These are phyloP conservation scores for Tarsius wallacei DNA, from an alignment of 2,797 vertebrate species.

Conservation along the genomic window DNA sequence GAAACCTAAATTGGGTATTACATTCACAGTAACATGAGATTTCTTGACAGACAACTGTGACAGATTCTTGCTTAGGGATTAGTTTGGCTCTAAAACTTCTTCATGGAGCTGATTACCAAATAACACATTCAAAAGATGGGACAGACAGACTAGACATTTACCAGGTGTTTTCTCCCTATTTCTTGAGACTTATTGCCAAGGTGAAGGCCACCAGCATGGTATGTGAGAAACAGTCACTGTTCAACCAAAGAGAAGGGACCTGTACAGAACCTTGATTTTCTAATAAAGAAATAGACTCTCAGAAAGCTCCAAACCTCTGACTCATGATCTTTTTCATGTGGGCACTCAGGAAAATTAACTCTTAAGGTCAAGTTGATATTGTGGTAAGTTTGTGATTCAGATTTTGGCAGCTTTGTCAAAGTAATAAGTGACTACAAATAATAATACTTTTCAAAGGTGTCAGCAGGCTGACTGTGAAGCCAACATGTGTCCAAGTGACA, in stretches of 20 bases:
- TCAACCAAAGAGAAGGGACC: neutral
- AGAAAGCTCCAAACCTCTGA: neutral
- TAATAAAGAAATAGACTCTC: neutral
- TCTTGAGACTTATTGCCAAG: neutral
- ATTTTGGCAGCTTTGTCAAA: neutral
- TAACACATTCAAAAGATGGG: conserved; percentile 54
- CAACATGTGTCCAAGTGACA: neutral
- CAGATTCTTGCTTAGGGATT: conserved; percentile 92
- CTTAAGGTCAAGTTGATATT: neutral
- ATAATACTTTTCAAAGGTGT: neutral
- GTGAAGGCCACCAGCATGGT: neutral
- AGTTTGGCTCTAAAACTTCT: conserved; percentile 79
- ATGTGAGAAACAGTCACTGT: neutral
- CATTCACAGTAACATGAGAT: conserved; percentile 92
- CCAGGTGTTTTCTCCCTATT: neutral
- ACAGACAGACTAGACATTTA: neutral
- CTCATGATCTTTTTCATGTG: neutral
- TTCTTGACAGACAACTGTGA: conserved; percentile 88
- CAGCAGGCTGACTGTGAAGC: neutral
- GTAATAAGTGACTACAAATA: neutral
- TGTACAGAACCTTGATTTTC: neutral
- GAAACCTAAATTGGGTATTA: conserved; percentile 84
- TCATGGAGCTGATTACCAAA: conserved; percentile 50
- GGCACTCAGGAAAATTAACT: neutral
- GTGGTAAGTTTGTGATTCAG: neutral